Evolutionary conservation across 2,113 vertebrate species (phyloP).

Genomic region (Tetraodon nigroviridis): DNA sequence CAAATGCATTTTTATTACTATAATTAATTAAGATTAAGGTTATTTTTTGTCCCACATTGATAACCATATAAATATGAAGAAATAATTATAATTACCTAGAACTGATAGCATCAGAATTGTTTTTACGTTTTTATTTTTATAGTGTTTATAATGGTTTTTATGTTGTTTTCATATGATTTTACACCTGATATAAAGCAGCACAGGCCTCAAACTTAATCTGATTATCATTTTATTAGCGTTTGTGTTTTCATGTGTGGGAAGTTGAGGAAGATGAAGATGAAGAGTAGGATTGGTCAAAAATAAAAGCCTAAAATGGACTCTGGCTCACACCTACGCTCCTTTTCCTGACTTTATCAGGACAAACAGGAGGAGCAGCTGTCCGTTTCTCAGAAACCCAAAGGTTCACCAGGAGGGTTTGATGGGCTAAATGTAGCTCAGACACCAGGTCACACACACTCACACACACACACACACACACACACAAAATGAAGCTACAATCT

Average conservation of each 20-base stretch:
- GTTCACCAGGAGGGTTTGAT: constrained; percentile 19
- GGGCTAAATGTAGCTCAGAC: constrained; percentile 55
- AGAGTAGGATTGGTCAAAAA: not conserved
- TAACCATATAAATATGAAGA: too few relatives aligned
- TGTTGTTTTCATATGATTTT: not conserved
- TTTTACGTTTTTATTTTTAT: too few relatives aligned
- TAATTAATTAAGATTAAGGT: too few relatives aligned
- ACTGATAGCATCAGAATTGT: too few relatives aligned
- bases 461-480: constrained; percentile 9
- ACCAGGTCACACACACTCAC: constrained; percentile 14
- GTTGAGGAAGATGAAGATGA: too few relatives aligned
- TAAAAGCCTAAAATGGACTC: not conserved
- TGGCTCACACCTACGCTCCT: not conserved
- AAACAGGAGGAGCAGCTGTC: constrained; percentile 61
- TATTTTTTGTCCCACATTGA: too few relatives aligned
- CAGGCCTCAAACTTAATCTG: too few relatives aligned
- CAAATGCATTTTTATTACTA: too few relatives aligned
- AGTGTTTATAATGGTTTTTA: too few relatives aligned
- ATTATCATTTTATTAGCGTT: too few relatives aligned
- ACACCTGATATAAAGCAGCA: not conserved
- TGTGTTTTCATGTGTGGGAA: too few relatives aligned
- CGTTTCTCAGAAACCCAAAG: constrained; percentile 52
- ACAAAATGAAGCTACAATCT: not conserved
- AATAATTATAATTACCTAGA: too few relatives aligned
- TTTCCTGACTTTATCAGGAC: constrained; percentile 27